These are phyloP conservation scores for Sebastolobus altivelis DNA, from an alignment of 2,797 vertebrate genomes.

Conservation along the genomic window DNA sequence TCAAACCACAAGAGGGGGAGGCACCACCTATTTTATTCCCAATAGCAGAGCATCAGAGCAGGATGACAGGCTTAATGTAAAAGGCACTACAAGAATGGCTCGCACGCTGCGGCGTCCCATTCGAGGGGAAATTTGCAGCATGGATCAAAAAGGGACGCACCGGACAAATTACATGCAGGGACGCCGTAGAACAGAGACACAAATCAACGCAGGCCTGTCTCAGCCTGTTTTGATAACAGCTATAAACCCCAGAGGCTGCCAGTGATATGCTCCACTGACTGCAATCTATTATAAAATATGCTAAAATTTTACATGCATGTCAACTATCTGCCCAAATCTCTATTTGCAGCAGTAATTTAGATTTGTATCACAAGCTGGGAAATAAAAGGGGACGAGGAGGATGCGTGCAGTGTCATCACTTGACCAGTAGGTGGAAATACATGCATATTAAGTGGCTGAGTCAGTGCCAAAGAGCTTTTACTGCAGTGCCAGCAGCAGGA, in stretches of 20 bases:
- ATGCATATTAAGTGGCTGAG: slow-evolving; percentile 81
- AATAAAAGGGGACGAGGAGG: slow-evolving; percentile 25
- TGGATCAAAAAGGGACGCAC: slow-evolving; percentile 42
- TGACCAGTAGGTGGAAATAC: slow-evolving; percentile 84
- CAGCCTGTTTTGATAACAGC: slow-evolving; percentile 67
- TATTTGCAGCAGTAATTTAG: slow-evolving; percentile 71
- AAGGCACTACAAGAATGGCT: slow-evolving; percentile 38
- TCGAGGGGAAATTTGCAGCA: slow-evolving; percentile 52
- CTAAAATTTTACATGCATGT: slow-evolving; percentile 65
- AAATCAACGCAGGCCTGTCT: slow-evolving; percentile 63
- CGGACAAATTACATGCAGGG: slow-evolving; percentile 56
- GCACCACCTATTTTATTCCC: slow-evolving; percentile 71
- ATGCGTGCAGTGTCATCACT: slow-evolving; percentile 75
- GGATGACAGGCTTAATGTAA: slow-evolving; percentile 54
- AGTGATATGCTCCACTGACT: slow-evolving; percentile 64
- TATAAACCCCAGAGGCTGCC: slow-evolving; percentile 67
- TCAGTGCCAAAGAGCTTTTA: slow-evolving; percentile 60
- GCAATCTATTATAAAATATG: slow-evolving; percentile 73
- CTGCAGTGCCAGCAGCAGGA: slow-evolving; percentile 58
- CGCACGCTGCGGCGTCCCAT: slow-evolving; percentile 12
- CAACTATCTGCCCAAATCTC: slow-evolving; percentile 62
- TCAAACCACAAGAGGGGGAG: slow-evolving; percentile 79
- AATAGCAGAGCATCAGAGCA: slow-evolving; percentile 50
- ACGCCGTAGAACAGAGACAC: slow-evolving; percentile 63
- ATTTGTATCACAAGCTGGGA: slow-evolving; percentile 56